phyloP scores from a whole-genome alignment of 2,113 vertebrate genomes.

The Oryzias javanicus region DNA sequence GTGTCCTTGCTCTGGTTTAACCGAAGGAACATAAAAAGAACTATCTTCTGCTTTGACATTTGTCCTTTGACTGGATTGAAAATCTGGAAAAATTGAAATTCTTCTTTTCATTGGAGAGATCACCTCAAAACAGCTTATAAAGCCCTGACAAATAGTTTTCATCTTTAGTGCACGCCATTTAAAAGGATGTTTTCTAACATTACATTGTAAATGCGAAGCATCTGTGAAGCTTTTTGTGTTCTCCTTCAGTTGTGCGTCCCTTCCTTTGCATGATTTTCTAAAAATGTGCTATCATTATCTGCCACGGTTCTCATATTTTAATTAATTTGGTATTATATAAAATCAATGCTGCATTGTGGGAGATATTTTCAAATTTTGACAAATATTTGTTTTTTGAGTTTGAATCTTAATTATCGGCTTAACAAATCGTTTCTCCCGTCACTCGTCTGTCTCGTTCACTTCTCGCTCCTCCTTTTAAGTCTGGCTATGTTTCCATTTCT shows the following conservation, averaged over 20 bases:
- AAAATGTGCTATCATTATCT: no score
- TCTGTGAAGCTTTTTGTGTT: not conserved
- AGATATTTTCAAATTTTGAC: slow-evolving; percentile 6
- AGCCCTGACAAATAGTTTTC: no score
- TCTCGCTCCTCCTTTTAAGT: slow-evolving; percentile 39
- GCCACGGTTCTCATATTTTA: no score
- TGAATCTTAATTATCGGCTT: slow-evolving; percentile 6
- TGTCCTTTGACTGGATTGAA: slow-evolving; percentile 16
- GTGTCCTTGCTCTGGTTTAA: no score
- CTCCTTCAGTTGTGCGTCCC: not conserved
- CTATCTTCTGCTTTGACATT: slow-evolving; percentile 4
- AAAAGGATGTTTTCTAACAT: no score
- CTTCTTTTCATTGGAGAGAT: no score
- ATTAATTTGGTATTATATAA: no score
- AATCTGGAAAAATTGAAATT: no score
- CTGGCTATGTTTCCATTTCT: slow-evolving; percentile 52
- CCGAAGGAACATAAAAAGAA: slow-evolving; percentile 2
- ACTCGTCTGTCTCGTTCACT: slow-evolving; percentile 21
- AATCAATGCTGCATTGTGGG: no score
- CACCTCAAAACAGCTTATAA: no score
- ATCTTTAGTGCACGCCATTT: no score
- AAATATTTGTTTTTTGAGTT: not conserved
- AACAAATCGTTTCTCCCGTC: slow-evolving; percentile 18
- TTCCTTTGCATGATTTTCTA: not conserved
- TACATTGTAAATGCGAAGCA: not conserved